Evolutionary conservation across 2,113 vertebrate species (phyloP), one percentile per base, ranked within the genome.

Genomic region (Parus major): DNA sequence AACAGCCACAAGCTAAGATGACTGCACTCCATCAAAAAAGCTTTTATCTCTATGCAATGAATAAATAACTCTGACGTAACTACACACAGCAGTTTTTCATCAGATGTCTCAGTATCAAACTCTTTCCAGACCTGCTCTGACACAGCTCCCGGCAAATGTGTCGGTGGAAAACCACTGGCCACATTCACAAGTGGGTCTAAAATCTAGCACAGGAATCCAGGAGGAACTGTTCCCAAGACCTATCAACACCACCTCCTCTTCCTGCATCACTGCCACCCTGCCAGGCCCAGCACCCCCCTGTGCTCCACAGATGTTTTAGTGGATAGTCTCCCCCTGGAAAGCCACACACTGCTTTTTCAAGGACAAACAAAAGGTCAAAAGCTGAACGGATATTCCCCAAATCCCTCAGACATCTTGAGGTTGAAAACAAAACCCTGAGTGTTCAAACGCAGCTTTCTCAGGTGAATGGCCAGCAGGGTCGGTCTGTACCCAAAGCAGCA

Each of bases 51-150:
- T 53, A 44, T 86, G 86, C 82, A 66, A 80, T 84, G 82, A 95
- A 96, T 96, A 96, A 97, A 94, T 81, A 96, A 92, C 72, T 88
- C 88, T 95, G 90, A 94, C 16, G 21, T 96, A 96, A 84, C 93
- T 66, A 95, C 68, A 84, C 68, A 60, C 41, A 92, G 79, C 76
- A 90, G 65, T 86, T 96, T 75, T 93, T 96, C 72, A 88, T 93
- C 90, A 92, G 61, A 70, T 66, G 65, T 82, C 85, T 94, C 71
- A 73, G 56, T 44, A 86, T 60, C 71, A 68, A 88, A 66, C 82
- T 90, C 73, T 50, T 79, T 49, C 65, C 61, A 96, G 86, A 85
- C 69, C 42, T 70, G 27, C 64, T 69, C 86, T 66, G 50, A 80
- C 35, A 89, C 25, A 83, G 79, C 56, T 80, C 56, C 41, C 8